Base-by-base conservation (phyloP, 2,888 invertebrate species). In the Spatulosminthurus flaviceps region DNA sequence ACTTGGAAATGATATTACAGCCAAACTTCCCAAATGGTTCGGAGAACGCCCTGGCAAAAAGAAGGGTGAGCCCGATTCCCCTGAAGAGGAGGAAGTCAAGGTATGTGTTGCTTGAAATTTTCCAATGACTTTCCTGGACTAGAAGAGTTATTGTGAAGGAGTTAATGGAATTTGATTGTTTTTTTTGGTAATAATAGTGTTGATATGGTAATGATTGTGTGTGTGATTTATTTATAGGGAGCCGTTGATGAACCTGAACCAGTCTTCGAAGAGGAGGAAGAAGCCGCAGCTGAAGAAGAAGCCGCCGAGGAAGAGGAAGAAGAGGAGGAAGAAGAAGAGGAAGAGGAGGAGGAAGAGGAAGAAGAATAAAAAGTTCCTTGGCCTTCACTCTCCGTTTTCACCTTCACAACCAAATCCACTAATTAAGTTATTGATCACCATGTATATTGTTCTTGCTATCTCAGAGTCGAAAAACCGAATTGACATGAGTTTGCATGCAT, bases 21-120 rank as follows among this genome's bases (percentile, higher is more conserved):
- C 95, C 91, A 93, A 93, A 91, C 90, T 96, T 90, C 95, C 95
- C 87, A 96, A 96, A 89, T 96, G 96, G 96, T 95, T 95, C 92
- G 96, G 96, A 87, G 96, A 96, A 90, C 91, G 95, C 89, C 95
- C 95, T 85, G 95, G 96, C 91, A 95, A 95, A 90, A 96, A 95
- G 91, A 89, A 92, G 88, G 95, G 93, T 84, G 95, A 94, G 85
- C 92, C 92, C 85, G 95, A 95, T 86, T 94, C 95, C 87, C 96
- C 96, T 83, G 96, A 95, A 87, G 96, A 95, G 86, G 95, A 95
- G 89, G 95, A 95, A 87, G 94, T 94, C 88, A 79, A 81, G 29
- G 92, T 92, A 87, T 94, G 51, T 0, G 16, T 51, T n/a, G n/a
- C n/a, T n/a, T n/a, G n/a, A n/a, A 19, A 51, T 9, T 51, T 51